Evolutionary conservation across 1,140 invertebrate genomes (phyloP).

Genomic region (Drosophila arawakana): DNA sequence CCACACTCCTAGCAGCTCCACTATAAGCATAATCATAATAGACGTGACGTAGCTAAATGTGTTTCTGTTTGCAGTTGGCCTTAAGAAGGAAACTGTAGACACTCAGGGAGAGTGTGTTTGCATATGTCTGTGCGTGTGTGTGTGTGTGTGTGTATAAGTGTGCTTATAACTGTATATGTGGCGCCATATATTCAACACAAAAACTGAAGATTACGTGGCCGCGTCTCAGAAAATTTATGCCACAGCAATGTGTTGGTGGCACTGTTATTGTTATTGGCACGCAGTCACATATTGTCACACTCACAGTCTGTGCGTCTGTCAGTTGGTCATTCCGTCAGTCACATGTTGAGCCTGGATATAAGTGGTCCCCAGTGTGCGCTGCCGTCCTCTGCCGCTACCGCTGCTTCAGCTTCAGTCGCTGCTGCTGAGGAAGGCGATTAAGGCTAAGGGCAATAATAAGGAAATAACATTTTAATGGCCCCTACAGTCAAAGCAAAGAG

Average conservation of each 20-base stretch:
- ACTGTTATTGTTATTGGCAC: slow-evolving; percentile 64
- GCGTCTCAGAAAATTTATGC: slow-evolving; percentile 39
- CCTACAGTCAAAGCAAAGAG: slow-evolving; percentile 12
- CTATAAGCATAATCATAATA: slow-evolving; percentile 48
- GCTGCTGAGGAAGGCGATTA: slow-evolving; percentile 63
- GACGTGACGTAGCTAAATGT: slow-evolving; percentile 37
- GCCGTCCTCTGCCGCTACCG: background rate
- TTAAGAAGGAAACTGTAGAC: slow-evolving; percentile 2
- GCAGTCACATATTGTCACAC: slow-evolving; percentile 37
- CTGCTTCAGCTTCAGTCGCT: slow-evolving; percentile 18
- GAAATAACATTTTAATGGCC: slow-evolving; percentile 80
- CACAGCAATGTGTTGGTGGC: slow-evolving; percentile 36
- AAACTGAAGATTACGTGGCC: slow-evolving; percentile 63
- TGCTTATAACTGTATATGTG: slow-evolving; percentile 6
- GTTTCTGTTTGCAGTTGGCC: slow-evolving; percentile 32
- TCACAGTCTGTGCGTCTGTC: background rate
- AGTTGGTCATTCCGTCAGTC: background rate
- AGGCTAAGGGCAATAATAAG: slow-evolving; percentile 78
- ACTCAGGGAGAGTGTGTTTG: slow-evolving; percentile 4
- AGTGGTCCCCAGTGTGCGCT: background rate
- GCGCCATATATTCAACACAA: slow-evolving; percentile 40
- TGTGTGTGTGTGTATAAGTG: background rate
- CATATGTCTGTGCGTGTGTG: background rate
- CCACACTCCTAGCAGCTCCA: background rate
- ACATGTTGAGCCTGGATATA: slow-evolving; percentile 5